Evolutionary conservation across 1,140 invertebrate species (phyloP), one percentile per base, ranked within the genome.

Genomic region (Papilio helenus): DNA sequence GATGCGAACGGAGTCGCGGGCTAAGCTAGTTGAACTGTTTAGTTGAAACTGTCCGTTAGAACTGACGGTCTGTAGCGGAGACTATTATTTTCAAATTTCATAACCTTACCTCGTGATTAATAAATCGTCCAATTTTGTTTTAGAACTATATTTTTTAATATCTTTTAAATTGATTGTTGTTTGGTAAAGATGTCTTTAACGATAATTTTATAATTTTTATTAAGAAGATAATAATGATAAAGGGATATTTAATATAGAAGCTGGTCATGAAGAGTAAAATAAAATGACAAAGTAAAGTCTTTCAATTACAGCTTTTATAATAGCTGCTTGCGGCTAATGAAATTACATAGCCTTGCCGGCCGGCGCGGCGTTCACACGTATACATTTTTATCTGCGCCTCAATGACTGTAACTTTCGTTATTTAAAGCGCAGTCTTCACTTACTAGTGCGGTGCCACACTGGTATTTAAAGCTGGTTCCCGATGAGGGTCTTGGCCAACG

Each of bases 361-460:
- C 49, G 44, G 44, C 49, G 3, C 51, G n/a, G 9, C 77, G 68
- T 14, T 78, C 76, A 65, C 76, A 65, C 42, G 7, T 34, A 26
- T 20, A 55, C 76, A 61, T 78, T 78, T 78, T 78, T 68, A 78
- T 78, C 76, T 65, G 9, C 23, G 2, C 68, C 39, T 78, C 58
- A 78, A 78, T 65, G 58, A 78, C 65, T 23, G n/a, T 39, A 44
- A 77, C 77, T 79, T 79, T 79, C 77, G 65, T 79, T 79, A 39
- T 79, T 78, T 68, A 68, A 78, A 46, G 44, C 72, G 72, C 72
- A 23, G 26, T 73, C 16, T 44, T 16, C 44, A 16, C 10, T 51
- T 44, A 44, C 20, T 74, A 74, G 72, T 74, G 72, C 12, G 3
- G 72, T 44, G 3, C 72, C 8, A 20, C 5, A 23, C 20, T 16